Evolutionary conservation across 2,113 vertebrate genomes (phyloP), one percentile per base, ranked within the genome.

Genomic region (Megalops atlanticus): DNA sequence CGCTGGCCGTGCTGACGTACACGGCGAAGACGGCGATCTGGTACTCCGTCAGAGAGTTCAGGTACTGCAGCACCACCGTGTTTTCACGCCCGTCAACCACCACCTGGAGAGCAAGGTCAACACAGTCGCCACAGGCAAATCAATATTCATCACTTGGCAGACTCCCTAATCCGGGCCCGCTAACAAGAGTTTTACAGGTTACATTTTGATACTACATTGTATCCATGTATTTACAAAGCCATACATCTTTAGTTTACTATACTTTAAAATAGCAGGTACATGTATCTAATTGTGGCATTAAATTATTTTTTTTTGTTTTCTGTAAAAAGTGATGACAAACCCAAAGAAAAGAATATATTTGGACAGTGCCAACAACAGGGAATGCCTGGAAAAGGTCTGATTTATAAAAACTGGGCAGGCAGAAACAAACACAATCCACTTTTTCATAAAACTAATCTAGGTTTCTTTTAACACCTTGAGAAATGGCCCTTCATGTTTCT

Each of bases 31-130:
- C 95, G 0, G 97, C 96, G 80, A 99, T 89, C 91, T 99, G 96
- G 86, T 99, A 99, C 77, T 99, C 98, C 0, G 96, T 98, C 79
- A 96, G 83, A 68, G 98, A 97, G 95, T 97, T 97, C 70, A 99
- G 90, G 80, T 96, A 95, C 85, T 91, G 95, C 85, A 99, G 82
- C 79, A 96, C 88, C 2, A 96, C 94, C 1, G 95, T 96, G 85
- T 92, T 95, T 21, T 91, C 84, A 0, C 88, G 90, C 27, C 97
- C 97, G 70, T 92, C 91, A 1, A 99, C 96, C 90, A 99, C 96
- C 85, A 94, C 92, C 96, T 97, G 84, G 8, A 78, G 77, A 7
- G n/a, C 58, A 54, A 64, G 11, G n/a, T 1, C 18, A 77, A 41
- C 5, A 40, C 43, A 73, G 18, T 12, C 18, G 14, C 14, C 43